These are phyloP conservation scores for Gasterosteus nipponicus DNA, from an alignment of 2,113 vertebrate genomes.

Conservation along the genomic window DNA sequence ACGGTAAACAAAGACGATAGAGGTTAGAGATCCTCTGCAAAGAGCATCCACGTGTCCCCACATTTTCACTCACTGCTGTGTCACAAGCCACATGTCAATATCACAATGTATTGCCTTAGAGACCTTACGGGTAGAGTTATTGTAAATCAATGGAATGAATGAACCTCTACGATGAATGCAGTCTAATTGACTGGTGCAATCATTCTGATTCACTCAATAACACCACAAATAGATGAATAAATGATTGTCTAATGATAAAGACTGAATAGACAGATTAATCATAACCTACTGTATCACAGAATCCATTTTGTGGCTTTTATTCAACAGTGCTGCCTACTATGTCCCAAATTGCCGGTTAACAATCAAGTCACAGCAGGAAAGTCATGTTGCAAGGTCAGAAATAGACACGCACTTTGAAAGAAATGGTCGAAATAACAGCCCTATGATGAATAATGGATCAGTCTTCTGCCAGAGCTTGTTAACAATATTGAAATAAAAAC, in stretches of 20 bases:
- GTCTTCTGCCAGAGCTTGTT: constrained; percentile 32
- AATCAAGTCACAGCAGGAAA: constrained; percentile 33
- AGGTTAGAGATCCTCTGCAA: neutral
- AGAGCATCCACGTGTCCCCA: neutral
- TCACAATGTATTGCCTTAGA: constrained; percentile 27
- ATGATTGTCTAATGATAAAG: constrained; percentile 48
- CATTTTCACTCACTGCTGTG: constrained; percentile 20
- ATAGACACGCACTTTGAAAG: constrained; percentile 26
- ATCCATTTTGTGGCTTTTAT: constrained; percentile 34
- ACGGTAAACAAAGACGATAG: neutral
- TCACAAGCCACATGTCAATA: constrained; percentile 15
- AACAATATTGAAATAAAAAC: constrained; percentile 10
- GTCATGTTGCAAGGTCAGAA: constrained; percentile 14
- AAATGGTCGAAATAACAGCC: constrained; percentile 13
- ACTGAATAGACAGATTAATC: constrained; percentile 31
- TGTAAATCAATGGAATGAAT: constrained; percentile 32
- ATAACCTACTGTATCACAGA: constrained; percentile 23
- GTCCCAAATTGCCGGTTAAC: constrained; percentile 25
- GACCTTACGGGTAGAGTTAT: constrained; percentile 31
- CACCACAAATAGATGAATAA: constrained; percentile 45
- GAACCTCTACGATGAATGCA: constrained; percentile 23
- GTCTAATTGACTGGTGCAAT: constrained; percentile 37
- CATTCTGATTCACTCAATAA: constrained; percentile 42
- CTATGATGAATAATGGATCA: constrained; percentile 34
- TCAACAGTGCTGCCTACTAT: constrained; percentile 6